These are phyloP conservation scores for Deilephila elpenor DNA, from an alignment of 2,888 invertebrate species.

Conservation along the genomic window DNA sequence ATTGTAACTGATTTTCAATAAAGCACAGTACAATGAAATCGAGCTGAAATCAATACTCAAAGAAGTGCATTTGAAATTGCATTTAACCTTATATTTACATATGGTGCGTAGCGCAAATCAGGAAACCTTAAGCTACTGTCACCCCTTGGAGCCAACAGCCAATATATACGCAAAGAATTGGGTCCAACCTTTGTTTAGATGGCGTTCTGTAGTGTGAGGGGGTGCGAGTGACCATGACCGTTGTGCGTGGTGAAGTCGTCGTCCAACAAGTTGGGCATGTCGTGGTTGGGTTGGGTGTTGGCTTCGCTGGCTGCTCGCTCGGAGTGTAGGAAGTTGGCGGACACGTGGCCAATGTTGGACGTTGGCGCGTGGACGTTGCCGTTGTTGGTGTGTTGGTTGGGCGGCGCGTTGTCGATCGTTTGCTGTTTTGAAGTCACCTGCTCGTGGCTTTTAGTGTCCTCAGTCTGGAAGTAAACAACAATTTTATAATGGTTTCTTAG, in stretches of 20 bases:
- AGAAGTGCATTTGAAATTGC: neutral
- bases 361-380: slow-evolving; percentile 55
- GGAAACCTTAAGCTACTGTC: neutral
- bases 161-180: slow-evolving; percentile 67
- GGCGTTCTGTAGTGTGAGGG: slow-evolving; percentile 76
- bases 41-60: neutral
- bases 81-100: slow-evolving; percentile 11
- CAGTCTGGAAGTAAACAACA: slow-evolving; percentile 54
- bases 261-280: slow-evolving; percentile 57
- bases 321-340: slow-evolving; percentile 73
- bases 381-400: slow-evolving; percentile 58
- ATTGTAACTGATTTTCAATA: neutral
- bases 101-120: neutral
- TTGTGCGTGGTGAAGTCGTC: slow-evolving; percentile 80
- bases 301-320: slow-evolving; percentile 61
- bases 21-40: neutral
- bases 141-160: slow-evolving; percentile 49
- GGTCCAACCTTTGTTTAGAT: slow-evolving; percentile 60
- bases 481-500: no score
- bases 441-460: slow-evolving; percentile 67
- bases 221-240: slow-evolving; percentile 70
- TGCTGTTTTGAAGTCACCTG: slow-evolving; percentile 52
- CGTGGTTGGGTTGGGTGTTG: slow-evolving; percentile 46
- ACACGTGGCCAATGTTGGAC: slow-evolving; percentile 60
- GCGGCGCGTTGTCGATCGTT: slow-evolving; percentile 55